phyloP scores from a whole-genome alignment of 2,797 vertebrate genomes.

The Myotis findleyi region DNA sequence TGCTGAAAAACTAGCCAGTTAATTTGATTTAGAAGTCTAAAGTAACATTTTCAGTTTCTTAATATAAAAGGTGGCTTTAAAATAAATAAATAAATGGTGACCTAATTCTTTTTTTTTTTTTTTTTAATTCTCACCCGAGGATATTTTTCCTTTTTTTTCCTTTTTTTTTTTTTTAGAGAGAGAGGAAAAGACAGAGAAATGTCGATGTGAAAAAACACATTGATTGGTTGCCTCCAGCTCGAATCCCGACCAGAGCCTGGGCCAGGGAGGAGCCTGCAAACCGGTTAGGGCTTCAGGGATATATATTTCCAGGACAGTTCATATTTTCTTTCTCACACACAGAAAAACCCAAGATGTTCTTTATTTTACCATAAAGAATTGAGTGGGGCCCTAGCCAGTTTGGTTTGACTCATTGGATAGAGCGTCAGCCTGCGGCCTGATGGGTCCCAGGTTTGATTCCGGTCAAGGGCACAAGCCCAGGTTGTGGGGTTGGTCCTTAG shows the following conservation, averaged over 20 bases:
- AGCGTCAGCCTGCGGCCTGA: background rate
- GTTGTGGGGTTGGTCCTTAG: too few species aligned
- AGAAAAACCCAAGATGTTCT: background rate
- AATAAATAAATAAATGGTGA: too few species aligned
- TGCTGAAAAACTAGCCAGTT: background rate
- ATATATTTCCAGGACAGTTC: background rate
- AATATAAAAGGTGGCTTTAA: too few species aligned
- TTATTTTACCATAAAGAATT: slow-evolving; percentile 34
- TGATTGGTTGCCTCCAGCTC: too few species aligned
- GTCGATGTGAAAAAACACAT: too few species aligned
- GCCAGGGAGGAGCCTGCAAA: too few species aligned
- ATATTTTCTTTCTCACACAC: background rate
- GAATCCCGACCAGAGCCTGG: too few species aligned
- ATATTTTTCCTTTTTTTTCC: too few species aligned
- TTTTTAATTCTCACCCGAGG: too few species aligned
- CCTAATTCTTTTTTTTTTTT: too few species aligned
- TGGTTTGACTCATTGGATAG: background rate
- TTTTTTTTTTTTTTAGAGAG: too few species aligned
- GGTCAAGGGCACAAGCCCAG: background rate
- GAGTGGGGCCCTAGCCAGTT: background rate
- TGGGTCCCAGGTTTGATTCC: background rate
- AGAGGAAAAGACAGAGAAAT: too few species aligned
- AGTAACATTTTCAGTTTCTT: background rate
- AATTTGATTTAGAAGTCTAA: slow-evolving; percentile 29
- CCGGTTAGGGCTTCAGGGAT: background rate